A percentile compares a stretch with the other conserved stretches of the same genome.
These are phyloP conservation scores for Cynaeus angustus DNA, from an alignment of 2,888 invertebrate genomes.

Conservation along the genomic window DNA sequence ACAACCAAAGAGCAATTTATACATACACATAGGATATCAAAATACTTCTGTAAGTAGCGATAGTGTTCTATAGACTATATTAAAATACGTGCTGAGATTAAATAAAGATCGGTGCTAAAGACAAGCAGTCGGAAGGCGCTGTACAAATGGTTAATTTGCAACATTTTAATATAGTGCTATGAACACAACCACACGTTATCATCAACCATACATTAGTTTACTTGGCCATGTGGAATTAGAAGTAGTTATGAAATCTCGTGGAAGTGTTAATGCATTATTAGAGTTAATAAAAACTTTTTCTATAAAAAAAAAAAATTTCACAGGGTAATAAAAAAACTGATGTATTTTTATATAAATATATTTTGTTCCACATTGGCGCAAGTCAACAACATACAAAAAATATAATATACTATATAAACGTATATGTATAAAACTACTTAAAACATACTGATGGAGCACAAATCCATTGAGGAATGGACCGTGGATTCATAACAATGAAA, in stretches of 20 bases:
- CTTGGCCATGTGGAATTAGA: slow-evolving; percentile 73
- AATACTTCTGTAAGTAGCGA: slow-evolving; percentile 58
- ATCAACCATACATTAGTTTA: slow-evolving; percentile 67
- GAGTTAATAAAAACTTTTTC: slow-evolving; percentile 52
- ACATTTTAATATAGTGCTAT: slow-evolving; percentile 67
- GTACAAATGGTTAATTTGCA: slow-evolving; percentile 60
- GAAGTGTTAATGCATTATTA: slow-evolving; percentile 63
- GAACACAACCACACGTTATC: slow-evolving; percentile 65
- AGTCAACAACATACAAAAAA: slow-evolving; percentile 73
- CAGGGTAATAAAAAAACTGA: slow-evolving; percentile 49
- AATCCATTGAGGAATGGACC: slow-evolving; percentile 30
- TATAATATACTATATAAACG: slow-evolving; percentile 69
- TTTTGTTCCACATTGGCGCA: slow-evolving; percentile 73
- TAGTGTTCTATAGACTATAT: slow-evolving; percentile 67
- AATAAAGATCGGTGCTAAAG: slow-evolving; percentile 42
- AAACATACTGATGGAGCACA: slow-evolving; percentile 54
- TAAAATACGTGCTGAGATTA: slow-evolving; percentile 61
- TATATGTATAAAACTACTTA: slow-evolving; percentile 67
- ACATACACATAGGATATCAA: slow-evolving; percentile 61
- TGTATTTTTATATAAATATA: slow-evolving; percentile 70
- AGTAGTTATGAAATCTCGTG: too few species aligned
- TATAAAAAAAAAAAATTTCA: slow-evolving; percentile 10
- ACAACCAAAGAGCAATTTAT: slow-evolving; percentile 63
- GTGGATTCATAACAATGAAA: slow-evolving; percentile 32
- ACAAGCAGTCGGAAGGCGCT: slow-evolving; percentile 49